Evolutionary conservation across 2,797 vertebrate species (phyloP), one percentile per base, ranked within the genome.

Genomic region (Molothrus ater): DNA sequence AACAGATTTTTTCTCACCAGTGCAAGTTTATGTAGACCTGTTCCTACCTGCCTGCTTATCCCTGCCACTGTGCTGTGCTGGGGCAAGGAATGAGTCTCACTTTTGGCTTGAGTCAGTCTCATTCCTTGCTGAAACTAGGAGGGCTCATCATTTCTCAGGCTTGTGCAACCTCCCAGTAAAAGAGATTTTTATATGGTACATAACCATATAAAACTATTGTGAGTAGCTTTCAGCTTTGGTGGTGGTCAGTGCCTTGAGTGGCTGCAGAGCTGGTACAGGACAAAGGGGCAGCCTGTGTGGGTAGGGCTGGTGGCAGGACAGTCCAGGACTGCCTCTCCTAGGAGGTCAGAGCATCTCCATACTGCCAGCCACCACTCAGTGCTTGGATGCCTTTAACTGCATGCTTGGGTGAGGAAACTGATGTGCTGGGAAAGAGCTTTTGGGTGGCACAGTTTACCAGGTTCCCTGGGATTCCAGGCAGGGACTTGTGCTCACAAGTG

Each of bases 11-110:
- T 56, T 42, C 68, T 74, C 42, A 68, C 21, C 17, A 13, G 17
- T 20, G 24, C 38, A 25, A 12, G 32, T 38, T 36, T n/a, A 38
- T 0, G 0, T 20, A 50, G 29, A 61, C 50, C 40, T 53, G 42
- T 86, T 80, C 36, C 26, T 86, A 38, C 81, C 48, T 0, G 0
- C 24, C 80, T 74, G 48, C 45, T 81, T 29, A 22, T 53, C 57
- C 59, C n/a, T 73, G 43, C 32, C 12, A 4, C 38, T 28, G 31
- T n/a, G 24, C 69, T 64, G 50, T 64, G 60, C 60, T 16, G 31
- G 31, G 42, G 29, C 16, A 43, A 45, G 47, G 66, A 71, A 32
- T 24, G 70, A 48, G 57, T 48, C 0, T 1, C 1, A 1, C 17
- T 68, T 86, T 40, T 21, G 57, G 31, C 61, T 54, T 57, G 22